Percentiles rank a stretch among this genome's conserved stretches.
Conservation (phyloP, 2,888 invertebrate genomes). For the Adelognathus sp. region DNA sequence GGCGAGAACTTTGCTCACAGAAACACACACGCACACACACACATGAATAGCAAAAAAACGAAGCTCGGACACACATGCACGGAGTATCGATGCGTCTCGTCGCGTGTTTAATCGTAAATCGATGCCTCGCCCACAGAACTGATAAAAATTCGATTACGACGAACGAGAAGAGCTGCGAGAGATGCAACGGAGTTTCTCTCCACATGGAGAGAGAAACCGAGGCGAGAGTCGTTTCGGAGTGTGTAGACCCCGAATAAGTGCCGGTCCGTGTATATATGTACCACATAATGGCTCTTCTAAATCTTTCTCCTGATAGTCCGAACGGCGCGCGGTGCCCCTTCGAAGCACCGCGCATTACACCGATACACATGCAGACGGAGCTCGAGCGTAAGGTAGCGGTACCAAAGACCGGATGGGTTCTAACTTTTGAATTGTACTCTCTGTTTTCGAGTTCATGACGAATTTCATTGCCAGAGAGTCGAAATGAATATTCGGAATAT, state of each 20-base stretch:
- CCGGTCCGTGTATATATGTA: slow-evolving; percentile 54
- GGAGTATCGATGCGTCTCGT: slow-evolving; percentile 22
- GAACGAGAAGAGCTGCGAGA: slow-evolving; percentile 48
- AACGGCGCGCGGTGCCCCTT: slow-evolving; percentile 27
- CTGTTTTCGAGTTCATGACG: no score
- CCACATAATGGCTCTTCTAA: slow-evolving; percentile 64
- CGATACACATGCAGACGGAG: neutral
- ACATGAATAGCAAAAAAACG: neutral
- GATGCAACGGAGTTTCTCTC: slow-evolving; percentile 35
- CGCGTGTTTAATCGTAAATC: slow-evolving; percentile 61
- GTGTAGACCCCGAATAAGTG: slow-evolving; percentile 50
- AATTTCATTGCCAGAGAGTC: no score
- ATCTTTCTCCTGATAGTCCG: slow-evolving; percentile 62
- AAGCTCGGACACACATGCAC: neutral
- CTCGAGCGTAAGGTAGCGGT: no score
- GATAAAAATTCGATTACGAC: slow-evolving; percentile 61
- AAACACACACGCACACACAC: slow-evolving; percentile 2
- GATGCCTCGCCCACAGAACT: slow-evolving; percentile 60
- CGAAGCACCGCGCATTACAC: slow-evolving; percentile 31
- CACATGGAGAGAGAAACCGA: slow-evolving; percentile 11
- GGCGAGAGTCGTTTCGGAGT: slow-evolving; percentile 21
- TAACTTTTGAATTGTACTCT: no score
- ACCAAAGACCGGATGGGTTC: no score
- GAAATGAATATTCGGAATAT: no score
- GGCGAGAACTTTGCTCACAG: neutral